A percentile compares a stretch with the other conserved stretches of the same genome.
phyloP scores from a whole-genome alignment of 1,140 invertebrate genomes.

The Heliconius congener region DNA sequence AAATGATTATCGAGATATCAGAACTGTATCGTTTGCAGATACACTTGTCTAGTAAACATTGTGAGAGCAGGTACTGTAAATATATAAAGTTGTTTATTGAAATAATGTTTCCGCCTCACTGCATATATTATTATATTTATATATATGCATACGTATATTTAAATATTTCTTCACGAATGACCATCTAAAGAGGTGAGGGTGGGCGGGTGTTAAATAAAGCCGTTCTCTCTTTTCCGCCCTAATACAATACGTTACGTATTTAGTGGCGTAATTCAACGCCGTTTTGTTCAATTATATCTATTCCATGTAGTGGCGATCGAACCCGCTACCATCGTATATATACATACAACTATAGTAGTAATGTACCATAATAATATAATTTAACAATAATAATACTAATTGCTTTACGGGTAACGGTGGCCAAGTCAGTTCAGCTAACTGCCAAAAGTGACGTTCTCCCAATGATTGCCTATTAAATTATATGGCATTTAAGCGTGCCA shows the following conservation, averaged over 20 bases:
- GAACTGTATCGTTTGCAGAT: constrained; percentile 15
- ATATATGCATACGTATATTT: no score
- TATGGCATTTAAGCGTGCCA: background rate
- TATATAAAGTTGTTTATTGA: constrained; percentile 37
- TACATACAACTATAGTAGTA: no score
- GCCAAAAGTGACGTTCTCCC: background rate
- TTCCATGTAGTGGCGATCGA: background rate
- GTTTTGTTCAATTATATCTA: no score
- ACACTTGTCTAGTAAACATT: constrained; percentile 34
- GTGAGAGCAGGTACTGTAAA: constrained; percentile 29
- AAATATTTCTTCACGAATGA: no score
- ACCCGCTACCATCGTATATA: background rate
- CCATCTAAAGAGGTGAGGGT: no score
- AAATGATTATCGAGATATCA: constrained; percentile 4
- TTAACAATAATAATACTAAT: background rate
- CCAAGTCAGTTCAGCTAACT: background rate
- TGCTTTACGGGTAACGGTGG: background rate
- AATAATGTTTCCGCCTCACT: constrained; percentile 37
- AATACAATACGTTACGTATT: no score
- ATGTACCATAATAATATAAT: no score
- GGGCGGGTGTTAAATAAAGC: background rate
- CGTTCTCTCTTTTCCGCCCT: no score
- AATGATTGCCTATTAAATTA: background rate
- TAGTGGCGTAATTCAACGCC: background rate
- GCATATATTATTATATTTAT: constrained; percentile 33